Base-by-base conservation (phyloP, 2,113 vertebrate species). In the Nycticryphes semicollaris region DNA sequence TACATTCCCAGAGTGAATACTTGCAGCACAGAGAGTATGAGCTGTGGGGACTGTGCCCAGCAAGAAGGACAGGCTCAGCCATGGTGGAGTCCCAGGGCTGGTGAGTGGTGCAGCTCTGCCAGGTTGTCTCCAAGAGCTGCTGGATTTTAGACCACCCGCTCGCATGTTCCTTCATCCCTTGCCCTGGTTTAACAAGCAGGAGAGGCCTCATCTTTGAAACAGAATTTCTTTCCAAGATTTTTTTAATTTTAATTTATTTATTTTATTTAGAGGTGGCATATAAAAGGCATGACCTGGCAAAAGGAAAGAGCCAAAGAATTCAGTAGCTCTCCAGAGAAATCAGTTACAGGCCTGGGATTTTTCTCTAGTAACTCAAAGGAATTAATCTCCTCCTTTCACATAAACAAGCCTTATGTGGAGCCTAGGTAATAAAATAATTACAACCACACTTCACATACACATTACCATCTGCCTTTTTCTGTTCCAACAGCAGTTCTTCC, bases 401-500 rank as follows among this genome's bases (percentile, higher is more conserved):
- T 93, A 95, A 94, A 96, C 80, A 95, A 95, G 78, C 69, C 70
- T 89, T 87, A 80, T 63, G n/a, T 9, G 7, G 66, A 91, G 57
- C 77, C 87, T 91, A 94, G 92, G 89, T 93, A 94, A 91, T 95
- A 94, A 89, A 69, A 85, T 94, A 95, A 95, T 95, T 96, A 87
- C 87, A 94, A 96, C 73, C 90, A 95, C 81, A 83, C 94, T 90
- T 93, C 56, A 51, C 74, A 76, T 81, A 33, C 45, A 62, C 78
- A 37, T 87, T 95, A 67, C 93, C 87, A 94, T 94, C 81, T 94
- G 77, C 81, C 47, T 47, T 91, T 77, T 67, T 84, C 91, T 91
- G 57, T 76, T 90, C 80, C 2, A 19, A 96, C 77, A 91, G 66
- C 57, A 89, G 75, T 80, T 96, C 93, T 70, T 96, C 93, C 70